These are phyloP conservation scores for Diaperis boleti DNA, from an alignment of 2,888 invertebrate species.

Conservation along the genomic window DNA sequence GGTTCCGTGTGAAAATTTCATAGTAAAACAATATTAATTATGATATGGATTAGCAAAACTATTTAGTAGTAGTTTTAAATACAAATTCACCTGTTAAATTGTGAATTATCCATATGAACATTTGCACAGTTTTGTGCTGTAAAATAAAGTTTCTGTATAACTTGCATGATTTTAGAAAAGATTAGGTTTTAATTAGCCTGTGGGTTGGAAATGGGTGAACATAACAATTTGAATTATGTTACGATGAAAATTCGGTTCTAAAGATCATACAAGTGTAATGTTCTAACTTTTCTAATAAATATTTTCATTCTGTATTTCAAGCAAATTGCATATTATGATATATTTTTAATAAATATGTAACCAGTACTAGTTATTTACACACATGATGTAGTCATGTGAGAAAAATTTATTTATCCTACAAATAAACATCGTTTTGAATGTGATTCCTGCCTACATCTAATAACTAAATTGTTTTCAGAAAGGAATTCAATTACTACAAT, in stretches of 20 bases:
- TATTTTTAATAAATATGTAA: slow-evolving; percentile 44
- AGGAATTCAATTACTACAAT: too few relatives aligned
- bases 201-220: too few relatives aligned
- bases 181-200: slow-evolving; percentile 5
- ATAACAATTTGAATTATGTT: too few relatives aligned
- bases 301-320: slow-evolving; percentile 45
- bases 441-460: slow-evolving; percentile 9
- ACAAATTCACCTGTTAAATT: slow-evolving; percentile 35
- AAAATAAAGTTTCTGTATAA: slow-evolving; percentile 24
- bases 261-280: slow-evolving; percentile 43
- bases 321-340: slow-evolving; percentile 47
- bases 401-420: slow-evolving; percentile 3
- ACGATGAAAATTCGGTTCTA: slow-evolving; percentile 16
- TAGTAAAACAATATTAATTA: slow-evolving; percentile 35
- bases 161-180: slow-evolving; percentile 32
- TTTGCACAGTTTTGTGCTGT: slow-evolving; percentile 35
- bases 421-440: background rate
- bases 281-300: slow-evolving; percentile 45
- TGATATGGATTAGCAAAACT: slow-evolving; percentile 41
- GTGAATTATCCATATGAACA: slow-evolving; percentile 32
- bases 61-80: slow-evolving; percentile 36
- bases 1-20: slow-evolving; percentile 29
- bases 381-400: slow-evolving; percentile 15
- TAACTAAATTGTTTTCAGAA: background rate
- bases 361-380: slow-evolving; percentile 50